Evolutionary conservation across 2,113 vertebrate species (phyloP).

Genomic region (Ancistrus triradiatus): DNA sequence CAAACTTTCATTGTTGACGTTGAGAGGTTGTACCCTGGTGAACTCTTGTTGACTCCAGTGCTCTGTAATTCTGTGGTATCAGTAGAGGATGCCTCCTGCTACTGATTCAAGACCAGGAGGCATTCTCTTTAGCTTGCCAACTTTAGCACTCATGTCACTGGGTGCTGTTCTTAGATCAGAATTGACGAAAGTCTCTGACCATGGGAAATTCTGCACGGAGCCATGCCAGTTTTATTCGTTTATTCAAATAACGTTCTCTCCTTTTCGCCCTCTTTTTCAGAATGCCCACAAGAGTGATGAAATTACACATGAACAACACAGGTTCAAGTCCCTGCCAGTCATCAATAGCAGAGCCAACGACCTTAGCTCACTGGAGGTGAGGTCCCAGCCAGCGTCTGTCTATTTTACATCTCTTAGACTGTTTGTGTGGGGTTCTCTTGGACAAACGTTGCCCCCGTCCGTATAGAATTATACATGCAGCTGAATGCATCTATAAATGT

Average conservation of each 20-base stretch:
- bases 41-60: conserved; percentile 62
- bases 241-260: conserved; percentile 17
- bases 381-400: conserved; percentile 18
- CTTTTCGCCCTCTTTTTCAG: conserved; percentile 58
- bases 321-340: conserved; percentile 72
- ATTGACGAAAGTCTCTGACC: conserved; percentile 9
- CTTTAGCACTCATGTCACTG: conserved; percentile 11
- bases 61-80: conserved; percentile 46
- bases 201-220: conserved; percentile 30
- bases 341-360: conserved; percentile 71
- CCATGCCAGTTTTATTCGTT: conserved; percentile 15
- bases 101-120: conserved; percentile 23
- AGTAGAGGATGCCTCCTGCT: conserved; percentile 29
- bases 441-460: too few relatives aligned
- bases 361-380: conserved; percentile 72
- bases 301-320: conserved; percentile 64
- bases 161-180: conserved; percentile 15
- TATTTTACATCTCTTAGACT: neutral
- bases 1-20: conserved; percentile 69
- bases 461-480: neutral
- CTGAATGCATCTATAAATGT: neutral
- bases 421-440: neutral
- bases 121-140: conserved; percentile 10
- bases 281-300: conserved; percentile 65
- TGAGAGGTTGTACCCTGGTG: conserved; percentile 63